Conservation (phyloP, 1,140 invertebrate genomes). For the Phortica variegata region DNA sequence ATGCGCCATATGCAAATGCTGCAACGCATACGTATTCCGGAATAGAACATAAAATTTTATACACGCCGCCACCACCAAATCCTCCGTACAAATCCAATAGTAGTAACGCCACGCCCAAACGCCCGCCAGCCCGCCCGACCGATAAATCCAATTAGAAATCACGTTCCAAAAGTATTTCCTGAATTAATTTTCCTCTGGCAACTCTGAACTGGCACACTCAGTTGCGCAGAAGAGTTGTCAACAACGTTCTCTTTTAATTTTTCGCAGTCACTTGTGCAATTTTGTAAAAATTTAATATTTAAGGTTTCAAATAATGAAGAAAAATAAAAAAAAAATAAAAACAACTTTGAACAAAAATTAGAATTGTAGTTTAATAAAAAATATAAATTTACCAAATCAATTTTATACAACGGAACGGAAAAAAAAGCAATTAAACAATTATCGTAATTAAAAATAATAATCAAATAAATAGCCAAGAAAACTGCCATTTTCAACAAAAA, state of each 20-base stretch:
- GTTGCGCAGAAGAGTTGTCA: too few species aligned
- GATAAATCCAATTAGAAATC: constrained; percentile 20
- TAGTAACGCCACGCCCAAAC: constrained; percentile 17
- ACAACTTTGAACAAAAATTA: background rate
- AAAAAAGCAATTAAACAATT: background rate
- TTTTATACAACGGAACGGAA: too few species aligned
- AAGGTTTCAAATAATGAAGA: constrained; percentile 33
- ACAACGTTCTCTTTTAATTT: too few species aligned
- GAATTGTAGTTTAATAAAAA: background rate
- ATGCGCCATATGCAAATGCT: constrained; percentile 19
- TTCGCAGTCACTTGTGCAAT: constrained; percentile 40
- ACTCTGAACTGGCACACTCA: too few species aligned
- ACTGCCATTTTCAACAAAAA: constrained; percentile 42
- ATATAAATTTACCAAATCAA: background rate
- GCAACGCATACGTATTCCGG: too few species aligned
- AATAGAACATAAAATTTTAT: too few species aligned
- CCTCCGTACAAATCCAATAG: too few species aligned
- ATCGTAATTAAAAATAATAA: constrained; percentile 7
- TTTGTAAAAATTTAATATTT: constrained; percentile 27
- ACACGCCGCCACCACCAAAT: constrained; percentile 30
- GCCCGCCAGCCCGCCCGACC: background rate
- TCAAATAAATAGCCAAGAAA: constrained; percentile 41
- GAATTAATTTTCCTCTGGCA: too few species aligned
- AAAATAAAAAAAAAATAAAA: background rate
- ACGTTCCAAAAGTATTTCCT: too few species aligned